Base-by-base conservation (phyloP, 1,140 invertebrate species). In the Drosophila jambulina region DNA sequence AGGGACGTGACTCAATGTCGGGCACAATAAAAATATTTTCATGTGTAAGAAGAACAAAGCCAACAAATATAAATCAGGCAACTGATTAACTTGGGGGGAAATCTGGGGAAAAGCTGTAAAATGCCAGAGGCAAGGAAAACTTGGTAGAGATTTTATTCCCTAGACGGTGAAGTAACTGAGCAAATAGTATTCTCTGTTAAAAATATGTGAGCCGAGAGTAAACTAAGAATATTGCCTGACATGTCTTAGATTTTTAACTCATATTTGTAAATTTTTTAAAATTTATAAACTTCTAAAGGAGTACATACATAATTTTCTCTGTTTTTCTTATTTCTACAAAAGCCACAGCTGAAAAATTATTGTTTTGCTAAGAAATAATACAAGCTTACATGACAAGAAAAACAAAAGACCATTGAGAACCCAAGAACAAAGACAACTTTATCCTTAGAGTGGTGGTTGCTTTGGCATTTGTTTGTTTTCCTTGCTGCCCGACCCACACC, bases 31-130 rank as follows among this genome's bases (percentile, higher is more conserved):
- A 78, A 36, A 61, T 76, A 76, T 53, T 76, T 71, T 57, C 57
- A 65, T 58, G 71, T 32, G 13, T 15, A 19, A 40, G 53, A 19
- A 27, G 53, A 51, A 29, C 53, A 59, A 42, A 58, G 46, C 32
- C 54, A 76, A 27, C 54, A 76, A 21, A 38, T 59, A 76, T 69
- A 69, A 77, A 61, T 78, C 75, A 78, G 40, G 49, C 42, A 61
- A 43, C 75, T 78, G 75, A 78, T 78, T 69, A 78, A 69, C 75
- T 69, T 70, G 54, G 25, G 2, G 15, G 45, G 0, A 25, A 69
- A 62, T 49, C 38, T 58, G 75, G 12, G 17, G 21, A 36, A 15
- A 45, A 42, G 27, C 38, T 78, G 51, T 53, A 53, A 70, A 78
- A 54, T 58, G 19, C 58, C 64, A 51, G n/a, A 40, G 59, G 56